Conservation (phyloP, 2,113 vertebrate species). For the Hippopotamus amphibius region DNA sequence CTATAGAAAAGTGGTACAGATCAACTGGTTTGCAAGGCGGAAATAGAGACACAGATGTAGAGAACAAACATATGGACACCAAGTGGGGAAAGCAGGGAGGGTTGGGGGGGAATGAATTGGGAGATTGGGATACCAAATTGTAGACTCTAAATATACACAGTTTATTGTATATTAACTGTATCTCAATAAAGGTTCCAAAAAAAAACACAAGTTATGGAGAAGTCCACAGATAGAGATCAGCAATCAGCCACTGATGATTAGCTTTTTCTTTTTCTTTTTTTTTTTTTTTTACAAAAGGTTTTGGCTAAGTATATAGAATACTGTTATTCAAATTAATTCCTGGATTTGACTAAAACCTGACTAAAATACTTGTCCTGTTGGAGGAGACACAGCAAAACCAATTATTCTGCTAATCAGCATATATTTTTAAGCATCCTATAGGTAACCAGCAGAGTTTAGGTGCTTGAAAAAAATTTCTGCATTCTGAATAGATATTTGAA, state of each 20-base stretch:
- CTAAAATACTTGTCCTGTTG: not conserved
- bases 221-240: not conserved
- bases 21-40: no score
- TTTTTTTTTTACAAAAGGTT: not conserved
- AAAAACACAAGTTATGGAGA: not conserved
- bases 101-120: no score
- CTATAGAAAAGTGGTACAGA: no score
- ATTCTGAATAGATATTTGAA: not conserved
- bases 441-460: not conserved
- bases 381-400: not conserved
- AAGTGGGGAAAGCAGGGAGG: no score
- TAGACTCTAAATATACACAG: no score
- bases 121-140: no score
- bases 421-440: slow-evolving; percentile 6
- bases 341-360: not conserved
- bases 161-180: no score
- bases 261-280: not conserved
- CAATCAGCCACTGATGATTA: not conserved
- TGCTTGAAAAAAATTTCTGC: not conserved
- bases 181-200: no score
- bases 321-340: not conserved
- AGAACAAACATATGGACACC: no score
- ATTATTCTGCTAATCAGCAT: not conserved
- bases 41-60: no score
- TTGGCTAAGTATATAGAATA: not conserved